Evolutionary conservation across 2,888 invertebrate species (phyloP).

Genomic region (Dicranocentrus wangi): DNA sequence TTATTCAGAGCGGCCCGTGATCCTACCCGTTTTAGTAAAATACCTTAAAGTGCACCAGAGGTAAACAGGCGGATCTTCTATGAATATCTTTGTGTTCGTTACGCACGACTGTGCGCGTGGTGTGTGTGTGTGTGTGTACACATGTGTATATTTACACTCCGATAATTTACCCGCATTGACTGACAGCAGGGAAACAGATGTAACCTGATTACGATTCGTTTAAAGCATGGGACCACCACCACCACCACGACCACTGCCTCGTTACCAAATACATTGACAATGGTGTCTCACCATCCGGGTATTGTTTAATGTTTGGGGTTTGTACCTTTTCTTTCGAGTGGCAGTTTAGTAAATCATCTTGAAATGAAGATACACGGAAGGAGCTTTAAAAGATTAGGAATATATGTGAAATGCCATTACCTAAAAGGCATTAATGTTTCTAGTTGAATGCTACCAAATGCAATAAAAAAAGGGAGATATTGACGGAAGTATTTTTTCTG

Average conservation of each 20-base stretch:
- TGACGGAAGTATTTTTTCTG: conserved; percentile 20
- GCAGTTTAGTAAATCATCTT: not conserved
- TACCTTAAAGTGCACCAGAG: too few relatives aligned
- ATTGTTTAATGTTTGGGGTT: too few relatives aligned
- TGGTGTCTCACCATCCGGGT: too few relatives aligned
- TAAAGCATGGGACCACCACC: conserved; percentile 1
- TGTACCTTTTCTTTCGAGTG: too few relatives aligned
- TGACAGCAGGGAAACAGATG: conserved; percentile 26
- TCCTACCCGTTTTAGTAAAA: not conserved
- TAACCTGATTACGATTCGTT: conserved; percentile 29
- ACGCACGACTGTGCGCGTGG: not conserved
- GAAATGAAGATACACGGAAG: not conserved
- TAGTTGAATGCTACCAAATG: not conserved
- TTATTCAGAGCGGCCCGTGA: conserved; percentile 1
- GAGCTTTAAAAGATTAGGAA: conserved; percentile 4
- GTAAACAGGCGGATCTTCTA: too few relatives aligned
- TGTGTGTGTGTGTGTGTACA: too few relatives aligned
- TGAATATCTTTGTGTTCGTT: conserved; percentile 18
- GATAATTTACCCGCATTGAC: conserved; percentile 12
- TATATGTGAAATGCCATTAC: conserved; percentile 36
- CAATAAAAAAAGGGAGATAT: conserved; percentile 10
- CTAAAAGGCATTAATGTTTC: conserved; percentile 34
- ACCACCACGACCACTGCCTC: not conserved
- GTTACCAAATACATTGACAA: too few relatives aligned
- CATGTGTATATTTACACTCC: too few relatives aligned